Base-by-base conservation (phyloP, 2,113 vertebrate genomes). In the Merops nubicus region DNA sequence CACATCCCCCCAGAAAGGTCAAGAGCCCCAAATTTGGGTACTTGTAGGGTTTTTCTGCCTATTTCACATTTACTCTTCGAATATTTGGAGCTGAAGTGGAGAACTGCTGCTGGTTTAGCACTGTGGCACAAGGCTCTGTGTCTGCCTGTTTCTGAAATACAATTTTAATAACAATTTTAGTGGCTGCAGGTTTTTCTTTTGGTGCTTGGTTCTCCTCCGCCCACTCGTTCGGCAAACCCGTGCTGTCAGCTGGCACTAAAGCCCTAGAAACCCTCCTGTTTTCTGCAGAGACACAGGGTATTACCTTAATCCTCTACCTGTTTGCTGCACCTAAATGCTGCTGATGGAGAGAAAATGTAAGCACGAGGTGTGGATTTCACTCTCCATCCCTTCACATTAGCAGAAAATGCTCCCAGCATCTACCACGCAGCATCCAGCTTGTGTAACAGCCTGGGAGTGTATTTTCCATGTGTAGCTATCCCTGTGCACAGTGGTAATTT, bases 1-100 rank as follows among this genome's bases (percentile, higher is more conserved):
- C 15, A 8, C 1, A 2, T 16, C 6, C 25, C 17, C 5, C 2
- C 0, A 0, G 3, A 47, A 65, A 43, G 15, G 23, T 57, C 23
- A n/a, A 29, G 63, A 89, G 22, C 34, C 7, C 54, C 29, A 13
- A 1, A 29, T 17, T 47, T 1, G 2, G 15, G 15, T 23, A 18
- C 6, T 34, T 50, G 2, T 25, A 17, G 33, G 10, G 22, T 3
- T 59, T 65, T 77, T 50, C 40, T 77, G n/a, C n/a, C 57, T 3
- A 3, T 86, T 31, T 14, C 11, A 0, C 23, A 3, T 56, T 57
- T 72, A 28, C 5, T 36, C 6, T 45, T 23, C 40, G 42, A 40
- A 5, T 8, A 3, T 53, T 48, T 43, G 36, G 64, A 67, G 21
- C 51, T 65, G 45, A 76, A 67, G 50, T 53, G 36, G 33, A 38